Percentiles rank a stretch among this genome's conserved stretches.
Conservation (phyloP, 2,888 invertebrate species). For the Microctonus hyperodae region DNA sequence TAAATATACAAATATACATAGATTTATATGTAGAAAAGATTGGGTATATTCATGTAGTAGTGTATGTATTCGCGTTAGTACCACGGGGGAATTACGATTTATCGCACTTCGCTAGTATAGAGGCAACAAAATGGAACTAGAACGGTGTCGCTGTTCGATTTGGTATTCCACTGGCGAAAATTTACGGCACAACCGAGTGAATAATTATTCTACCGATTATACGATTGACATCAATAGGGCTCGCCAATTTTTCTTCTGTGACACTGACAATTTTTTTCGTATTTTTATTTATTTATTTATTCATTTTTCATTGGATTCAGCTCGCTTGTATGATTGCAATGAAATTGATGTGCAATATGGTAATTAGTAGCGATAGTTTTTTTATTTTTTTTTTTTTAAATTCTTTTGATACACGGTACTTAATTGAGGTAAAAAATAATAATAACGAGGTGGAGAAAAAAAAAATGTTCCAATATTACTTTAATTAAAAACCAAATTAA, state of each 20-base stretch:
- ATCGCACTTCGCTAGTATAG: slow-evolving; percentile 37
- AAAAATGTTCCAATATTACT: neutral
- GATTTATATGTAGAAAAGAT: slow-evolving; percentile 15
- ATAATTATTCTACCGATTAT: slow-evolving; percentile 35
- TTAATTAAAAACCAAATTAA: neutral
- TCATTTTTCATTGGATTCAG: neutral
- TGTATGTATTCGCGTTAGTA: slow-evolving; percentile 27
- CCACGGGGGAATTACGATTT: slow-evolving; percentile 36
- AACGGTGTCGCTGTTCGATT: slow-evolving; percentile 42
- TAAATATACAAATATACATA: slow-evolving; percentile 13
- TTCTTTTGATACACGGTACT: neutral
- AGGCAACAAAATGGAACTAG: slow-evolving; percentile 34
- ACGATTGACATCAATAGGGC: slow-evolving; percentile 31
- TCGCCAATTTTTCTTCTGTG: slow-evolving; percentile 18
- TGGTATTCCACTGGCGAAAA: slow-evolving; percentile 37
- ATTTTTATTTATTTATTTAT: neutral
- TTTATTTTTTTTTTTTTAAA: neutral
- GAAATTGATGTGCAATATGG: neutral
- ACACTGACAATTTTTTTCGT: slow-evolving; percentile 13
- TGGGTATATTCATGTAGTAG: slow-evolving; percentile 18
- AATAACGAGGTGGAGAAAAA: neutral
- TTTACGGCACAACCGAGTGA: slow-evolving; percentile 32
- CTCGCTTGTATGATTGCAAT: neutral
- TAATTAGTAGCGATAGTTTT: neutral
- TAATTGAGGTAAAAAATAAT: neutral